phyloP scores from a whole-genome alignment of 1,140 invertebrate species.

The Teleopsis dalmanni region DNA sequence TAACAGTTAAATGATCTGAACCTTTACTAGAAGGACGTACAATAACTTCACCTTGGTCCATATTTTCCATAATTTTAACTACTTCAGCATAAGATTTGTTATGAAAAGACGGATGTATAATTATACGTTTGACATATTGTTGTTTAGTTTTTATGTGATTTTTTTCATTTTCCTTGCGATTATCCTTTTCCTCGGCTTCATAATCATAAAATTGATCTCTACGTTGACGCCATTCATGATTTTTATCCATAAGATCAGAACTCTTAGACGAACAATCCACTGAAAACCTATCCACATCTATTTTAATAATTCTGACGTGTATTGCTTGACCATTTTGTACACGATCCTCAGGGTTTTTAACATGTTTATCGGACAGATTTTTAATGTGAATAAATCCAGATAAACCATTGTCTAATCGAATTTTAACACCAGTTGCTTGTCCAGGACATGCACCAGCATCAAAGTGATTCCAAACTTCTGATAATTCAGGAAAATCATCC shows the following conservation, averaged over 20 bases:
- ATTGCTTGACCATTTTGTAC: slow-evolving; percentile 82
- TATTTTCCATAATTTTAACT: slow-evolving; percentile 79
- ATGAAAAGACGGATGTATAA: slow-evolving; percentile 95
- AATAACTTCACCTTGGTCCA: slow-evolving; percentile 95
- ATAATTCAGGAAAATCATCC: slow-evolving; percentile 89
- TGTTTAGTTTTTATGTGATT: slow-evolving; percentile 69
- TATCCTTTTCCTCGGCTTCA: slow-evolving; percentile 75
- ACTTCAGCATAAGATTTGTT: slow-evolving; percentile 93
- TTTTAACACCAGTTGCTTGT: slow-evolving; percentile 83
- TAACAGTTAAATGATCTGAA: slow-evolving; percentile 90
- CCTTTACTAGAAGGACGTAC: slow-evolving; percentile 95
- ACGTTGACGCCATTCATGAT: slow-evolving; percentile 81
- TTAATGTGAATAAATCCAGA: slow-evolving; percentile 92
- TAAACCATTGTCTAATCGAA: slow-evolving; percentile 89
- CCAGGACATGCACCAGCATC: slow-evolving; percentile 93
- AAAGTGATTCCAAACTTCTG: slow-evolving; percentile 98
- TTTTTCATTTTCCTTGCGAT: slow-evolving; percentile 68
- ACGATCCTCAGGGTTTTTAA: slow-evolving; percentile 86
- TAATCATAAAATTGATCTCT: slow-evolving; percentile 91
- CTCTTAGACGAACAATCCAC: slow-evolving; percentile 91
- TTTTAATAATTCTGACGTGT: slow-evolving; percentile 90
- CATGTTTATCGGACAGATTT: slow-evolving; percentile 90
- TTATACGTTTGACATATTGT: slow-evolving; percentile 89
- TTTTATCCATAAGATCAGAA: slow-evolving; percentile 86
- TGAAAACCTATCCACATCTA: slow-evolving; percentile 89